A percentile compares a stretch with the other conserved stretches of the same genome.
Evolutionary conservation across 2,888 invertebrate species (phyloP).

Genomic region (Parnassius apollo): DNA sequence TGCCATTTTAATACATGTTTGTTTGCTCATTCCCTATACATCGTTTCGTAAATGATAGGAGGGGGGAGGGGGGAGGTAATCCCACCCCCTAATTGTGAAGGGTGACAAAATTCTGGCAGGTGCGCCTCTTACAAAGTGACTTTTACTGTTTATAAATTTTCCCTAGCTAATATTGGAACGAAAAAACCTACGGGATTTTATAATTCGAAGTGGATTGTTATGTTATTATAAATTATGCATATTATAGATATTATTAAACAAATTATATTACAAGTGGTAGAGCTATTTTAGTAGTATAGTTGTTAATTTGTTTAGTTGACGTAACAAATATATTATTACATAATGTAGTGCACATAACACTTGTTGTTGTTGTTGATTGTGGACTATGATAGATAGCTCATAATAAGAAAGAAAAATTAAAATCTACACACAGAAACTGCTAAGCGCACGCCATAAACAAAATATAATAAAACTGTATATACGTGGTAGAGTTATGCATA

Average conservation of each 20-base stretch:
- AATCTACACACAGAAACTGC: no score
- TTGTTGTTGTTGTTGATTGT: no score
- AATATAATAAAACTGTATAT: no score
- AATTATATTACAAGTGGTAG: background rate
- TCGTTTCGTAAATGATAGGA: background rate
- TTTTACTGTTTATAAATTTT: slow-evolving; percentile 12
- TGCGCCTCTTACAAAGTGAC: slow-evolving; percentile 6
- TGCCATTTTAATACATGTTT: slow-evolving; percentile 1
- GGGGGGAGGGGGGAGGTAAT: background rate
- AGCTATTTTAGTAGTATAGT: background rate
- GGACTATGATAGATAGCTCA: no score
- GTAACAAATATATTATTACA: no score
- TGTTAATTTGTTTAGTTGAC: background rate
- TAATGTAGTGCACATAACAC: no score
- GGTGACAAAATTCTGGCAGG: slow-evolving; percentile 8
- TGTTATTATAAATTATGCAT: background rate
- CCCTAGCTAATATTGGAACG: slow-evolving; percentile 1
- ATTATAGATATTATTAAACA: no score
- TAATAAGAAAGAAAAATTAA: no score
- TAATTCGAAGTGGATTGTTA: background rate
- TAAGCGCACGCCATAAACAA: no score
- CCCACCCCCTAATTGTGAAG: background rate
- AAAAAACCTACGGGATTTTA: background rate
- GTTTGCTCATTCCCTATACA: background rate
- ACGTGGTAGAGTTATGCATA: no score